Evolutionary conservation across 2,888 invertebrate genomes (phyloP).

Genomic region (Cryptops parisi): DNA sequence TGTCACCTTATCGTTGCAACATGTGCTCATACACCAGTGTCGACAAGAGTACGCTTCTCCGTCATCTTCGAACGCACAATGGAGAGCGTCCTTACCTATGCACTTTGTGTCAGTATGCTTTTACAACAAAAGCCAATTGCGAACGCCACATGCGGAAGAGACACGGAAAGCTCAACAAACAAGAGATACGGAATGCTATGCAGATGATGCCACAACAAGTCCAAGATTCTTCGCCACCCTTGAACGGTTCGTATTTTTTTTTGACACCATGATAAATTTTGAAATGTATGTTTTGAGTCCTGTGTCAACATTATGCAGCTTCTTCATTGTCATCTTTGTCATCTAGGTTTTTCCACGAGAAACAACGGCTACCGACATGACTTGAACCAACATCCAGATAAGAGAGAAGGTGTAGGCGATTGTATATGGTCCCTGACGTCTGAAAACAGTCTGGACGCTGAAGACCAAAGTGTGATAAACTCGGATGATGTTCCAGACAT

Average conservation of each 20-base stretch:
- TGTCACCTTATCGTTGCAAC: conserved; percentile 67
- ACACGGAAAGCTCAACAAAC: conserved; percentile 68
- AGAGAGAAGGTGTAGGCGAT: conserved; percentile 21
- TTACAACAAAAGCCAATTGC: conserved; percentile 94
- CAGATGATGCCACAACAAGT: conserved; percentile 19
- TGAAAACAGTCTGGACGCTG: not conserved
- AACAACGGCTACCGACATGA: conserved; percentile 33
- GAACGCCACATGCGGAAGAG: conserved; percentile 85
- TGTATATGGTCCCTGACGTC: conserved; percentile 6
- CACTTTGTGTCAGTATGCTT: conserved; percentile 86
- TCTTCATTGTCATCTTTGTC: conserved; percentile 31
- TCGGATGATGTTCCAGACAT: not conserved
- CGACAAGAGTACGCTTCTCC: conserved; percentile 78
- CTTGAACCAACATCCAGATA: conserved; percentile 30
- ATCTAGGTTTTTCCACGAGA: conserved; percentile 32
- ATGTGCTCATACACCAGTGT: conserved; percentile 79
- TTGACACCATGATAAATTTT: conserved; percentile 35
- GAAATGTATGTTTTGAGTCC: conserved; percentile 34
- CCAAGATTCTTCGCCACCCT: conserved; percentile 17
- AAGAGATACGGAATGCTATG: conserved; percentile 75
- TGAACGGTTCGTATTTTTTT: conserved; percentile 25
- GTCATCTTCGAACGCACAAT: conserved; percentile 87
- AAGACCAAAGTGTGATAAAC: not conserved
- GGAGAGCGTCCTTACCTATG: conserved; percentile 92
- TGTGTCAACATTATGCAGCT: conserved; percentile 33